Evolutionary conservation across 1,140 invertebrate genomes (phyloP).

Genomic region (Apis laboriosa): DNA sequence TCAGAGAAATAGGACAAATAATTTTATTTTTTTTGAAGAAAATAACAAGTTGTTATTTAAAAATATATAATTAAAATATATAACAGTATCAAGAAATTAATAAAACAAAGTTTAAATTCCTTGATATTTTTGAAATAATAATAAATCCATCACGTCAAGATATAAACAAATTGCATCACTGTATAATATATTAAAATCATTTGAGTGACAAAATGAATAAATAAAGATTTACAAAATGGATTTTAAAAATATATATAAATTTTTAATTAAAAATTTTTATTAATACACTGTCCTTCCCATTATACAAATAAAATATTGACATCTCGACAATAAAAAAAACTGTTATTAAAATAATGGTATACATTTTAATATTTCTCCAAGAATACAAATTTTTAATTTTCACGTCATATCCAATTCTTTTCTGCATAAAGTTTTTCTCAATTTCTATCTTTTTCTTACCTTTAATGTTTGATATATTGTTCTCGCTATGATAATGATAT

Average conservation of each 20-base stretch:
- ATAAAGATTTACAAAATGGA: not conserved
- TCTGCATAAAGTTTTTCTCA: not conserved
- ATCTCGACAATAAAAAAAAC: not conserved
- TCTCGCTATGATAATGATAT: too few species aligned
- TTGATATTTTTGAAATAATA: not conserved
- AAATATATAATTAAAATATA: too few species aligned
- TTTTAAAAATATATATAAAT: not conserved
- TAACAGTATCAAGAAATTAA: not conserved
- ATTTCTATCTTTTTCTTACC: not conserved
- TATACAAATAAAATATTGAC: not conserved
- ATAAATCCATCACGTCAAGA: not conserved
- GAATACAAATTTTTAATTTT: not conserved
- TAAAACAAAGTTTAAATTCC: not conserved
- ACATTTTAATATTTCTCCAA: not conserved
- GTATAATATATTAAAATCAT: not conserved
- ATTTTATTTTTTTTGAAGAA: too few species aligned
- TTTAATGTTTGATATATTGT: not conserved
- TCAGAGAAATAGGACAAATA: too few species aligned
- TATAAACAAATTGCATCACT: not conserved
- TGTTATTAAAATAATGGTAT: not conserved
- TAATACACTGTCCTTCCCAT: not conserved
- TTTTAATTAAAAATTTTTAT: not conserved
- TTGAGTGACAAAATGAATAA: not conserved
- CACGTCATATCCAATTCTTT: not conserved
- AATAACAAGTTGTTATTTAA: too few species aligned